These are phyloP conservation scores for Tinea semifulvella DNA, from an alignment of 2,888 invertebrate genomes.

Conservation along the genomic window DNA sequence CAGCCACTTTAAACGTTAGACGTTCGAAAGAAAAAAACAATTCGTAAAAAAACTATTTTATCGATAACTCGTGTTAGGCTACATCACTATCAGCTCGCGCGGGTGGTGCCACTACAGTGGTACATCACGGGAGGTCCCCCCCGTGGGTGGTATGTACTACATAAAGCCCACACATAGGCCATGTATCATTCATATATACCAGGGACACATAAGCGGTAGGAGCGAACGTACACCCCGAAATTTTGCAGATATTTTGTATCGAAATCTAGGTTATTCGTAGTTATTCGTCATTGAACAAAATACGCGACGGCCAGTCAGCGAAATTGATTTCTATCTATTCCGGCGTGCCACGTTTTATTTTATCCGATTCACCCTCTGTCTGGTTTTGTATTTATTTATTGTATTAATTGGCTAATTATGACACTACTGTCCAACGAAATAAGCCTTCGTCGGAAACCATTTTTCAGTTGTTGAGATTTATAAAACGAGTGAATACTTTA, in stretches of 20 bases:
- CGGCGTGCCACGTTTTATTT: constrained; percentile 1
- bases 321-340: not conserved
- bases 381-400: not conserved
- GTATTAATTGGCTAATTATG: too few relatives aligned
- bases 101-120: constrained; percentile 50
- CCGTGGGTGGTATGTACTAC: constrained; percentile 39
- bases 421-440: too few relatives aligned
- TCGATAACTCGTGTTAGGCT: not conserved
- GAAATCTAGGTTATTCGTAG: constrained; percentile 61
- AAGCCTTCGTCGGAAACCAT: too few relatives aligned
- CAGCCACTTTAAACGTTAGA: too few relatives aligned
- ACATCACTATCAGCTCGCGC: constrained; percentile 36
- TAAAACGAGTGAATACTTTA: too few relatives aligned
- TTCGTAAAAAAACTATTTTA: constrained; percentile 10
- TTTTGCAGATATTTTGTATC: constrained; percentile 64
- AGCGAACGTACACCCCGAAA: constrained; percentile 43
- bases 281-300: constrained; percentile 30
- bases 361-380: not conserved
- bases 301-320: not conserved
- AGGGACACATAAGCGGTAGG: constrained; percentile 43
- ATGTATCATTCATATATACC: constrained; percentile 46
- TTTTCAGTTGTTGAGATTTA: too few relatives aligned
- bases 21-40: too few relatives aligned
- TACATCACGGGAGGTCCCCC: constrained; percentile 35
- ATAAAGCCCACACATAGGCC: constrained; percentile 52